phyloP scores from a whole-genome alignment of 2,113 vertebrate species.

The Channa maculata region DNA sequence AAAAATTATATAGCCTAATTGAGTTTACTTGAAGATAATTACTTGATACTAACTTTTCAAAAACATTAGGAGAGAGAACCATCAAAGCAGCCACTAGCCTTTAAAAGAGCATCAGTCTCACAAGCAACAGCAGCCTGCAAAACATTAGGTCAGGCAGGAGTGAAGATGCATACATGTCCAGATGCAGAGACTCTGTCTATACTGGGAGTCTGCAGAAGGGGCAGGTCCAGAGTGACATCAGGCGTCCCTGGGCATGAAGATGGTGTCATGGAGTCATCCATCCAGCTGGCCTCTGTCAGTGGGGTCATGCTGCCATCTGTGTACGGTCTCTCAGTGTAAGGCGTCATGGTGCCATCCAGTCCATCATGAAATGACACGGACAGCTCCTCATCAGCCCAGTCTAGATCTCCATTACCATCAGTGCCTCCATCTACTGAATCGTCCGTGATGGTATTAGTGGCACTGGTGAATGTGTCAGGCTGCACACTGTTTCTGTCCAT shows the following conservation, averaged over 20 bases:
- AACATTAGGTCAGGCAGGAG: conserved; percentile 25
- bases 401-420: conserved; percentile 78
- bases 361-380: conserved; percentile 78
- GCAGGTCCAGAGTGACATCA: conserved; percentile 77
- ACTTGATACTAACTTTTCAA: too few relatives aligned
- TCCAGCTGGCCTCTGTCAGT: conserved; percentile 84
- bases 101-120: background rate
- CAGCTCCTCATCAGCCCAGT: conserved; percentile 83
- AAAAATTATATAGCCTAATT: too few relatives aligned
- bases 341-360: conserved; percentile 74
- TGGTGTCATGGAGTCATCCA: conserved; percentile 77
- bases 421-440: conserved; percentile 76
- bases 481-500: conserved; percentile 80
- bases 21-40: too few relatives aligned
- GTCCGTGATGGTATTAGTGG: conserved; percentile 60
- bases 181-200: conserved; percentile 92
- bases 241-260: conserved; percentile 73
- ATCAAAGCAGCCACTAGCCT: background rate
- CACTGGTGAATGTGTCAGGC: conserved; percentile 80
- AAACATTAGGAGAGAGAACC: background rate
- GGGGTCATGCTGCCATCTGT: conserved; percentile 81
- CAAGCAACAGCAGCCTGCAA: conserved; percentile 4
- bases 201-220: conserved; percentile 77
- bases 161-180: conserved; percentile 89
- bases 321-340: conserved; percentile 80